Base-by-base conservation (phyloP, 2,797 vertebrate genomes). In the Oryzias sinensis region DNA sequence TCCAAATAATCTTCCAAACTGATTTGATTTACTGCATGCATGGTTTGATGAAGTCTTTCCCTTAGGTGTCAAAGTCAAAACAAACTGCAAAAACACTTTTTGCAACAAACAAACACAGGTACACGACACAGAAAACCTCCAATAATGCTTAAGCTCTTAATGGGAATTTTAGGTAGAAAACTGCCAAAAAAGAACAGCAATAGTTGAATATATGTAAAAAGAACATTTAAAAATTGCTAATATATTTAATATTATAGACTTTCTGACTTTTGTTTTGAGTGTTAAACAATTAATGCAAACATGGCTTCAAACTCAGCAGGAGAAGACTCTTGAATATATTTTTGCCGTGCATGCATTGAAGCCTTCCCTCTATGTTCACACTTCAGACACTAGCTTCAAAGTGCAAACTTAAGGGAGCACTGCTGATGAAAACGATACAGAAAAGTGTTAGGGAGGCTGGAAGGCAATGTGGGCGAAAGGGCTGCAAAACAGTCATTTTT, bases 381-480 rank as follows among this genome's bases (percentile, higher is more conserved):
- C 73, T 77, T 81, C 76, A 79, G 59, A 85, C 16, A 33, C 62
- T 17, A 70, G 76, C 59, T 82, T 87, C 71, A 87, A 87, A 87
- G 82, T 56, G 51, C 56, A 69, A 70, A 76, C 80, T 78, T 80
- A 75, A 79, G 67, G 65, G 74, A 74, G 50, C 64, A 52, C 64
- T 70, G 62, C 56, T 22, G 70, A 58, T 63, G 14, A 59, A 16
- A 48, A 66, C 71, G 22, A 51, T 13, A 43, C 65, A 74, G 15
- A 62, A 56, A 79, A 42, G 40, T 53, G 37, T 62, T 74, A 73
- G 54, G 52, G 62, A 70, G 53, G 70, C 55, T 58, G 25, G 57
- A 82, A 75, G 58, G 56, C 64, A 49, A 40, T 29, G 49, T 16
- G 49, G 51, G 68, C 64, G 43, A 65, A 72, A 71, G 63, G 49